Base-by-base conservation (phyloP, 2,797 vertebrate genomes). In the Corythornis leucogaster region DNA sequence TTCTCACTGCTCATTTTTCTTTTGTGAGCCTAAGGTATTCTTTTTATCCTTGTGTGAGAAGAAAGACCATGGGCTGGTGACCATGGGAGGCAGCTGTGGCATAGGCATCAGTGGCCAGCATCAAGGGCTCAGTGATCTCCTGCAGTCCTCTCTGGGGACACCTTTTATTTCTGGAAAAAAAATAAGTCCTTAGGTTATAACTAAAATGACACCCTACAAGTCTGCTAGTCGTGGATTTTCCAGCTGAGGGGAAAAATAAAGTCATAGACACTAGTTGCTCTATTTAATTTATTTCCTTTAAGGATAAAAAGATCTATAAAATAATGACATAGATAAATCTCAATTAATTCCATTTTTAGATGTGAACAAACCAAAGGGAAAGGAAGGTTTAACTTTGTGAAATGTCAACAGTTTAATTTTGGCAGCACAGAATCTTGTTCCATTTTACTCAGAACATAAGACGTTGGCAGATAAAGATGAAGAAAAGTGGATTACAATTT, bases 241-340 rank as follows among this genome's bases (percentile, higher is more conserved):
- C 66, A 92, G 43, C 58, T 76, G 70, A 73, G 71, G 75, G 46
- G 50, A 80, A 80, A 94, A 81, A 68, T 74, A 46, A 82, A 87
- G 64, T 57, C 80, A 93, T 80, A 95, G 87, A 85, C 66, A 71
- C 92, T 88, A 80, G 62, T 67, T 50, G 45, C 54, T 93, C 12
- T 33, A 20, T 92, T 83, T 89, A 93, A 91, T 95, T 94, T 96
- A 80, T 83, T 96, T 87, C 3, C 6, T 91, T 58, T 87, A 80
- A 76, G 84, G 59, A 94, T 95, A 91, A 95, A 94, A 95, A 95
- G 62, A 48, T 95, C 82, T 93, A 67, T 91, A 42, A 76, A 80
- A 78, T 61, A 73, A 57, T 71, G 48, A 20, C 30, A 81, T 3
- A 81, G 62, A 46, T 79, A 87, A 28, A 13, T 50, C 13, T 74